Evolutionary conservation across 1,140 invertebrate genomes (phyloP), one percentile per base, ranked within the genome.

Genomic region (Ctenoplectra terminalis): DNA sequence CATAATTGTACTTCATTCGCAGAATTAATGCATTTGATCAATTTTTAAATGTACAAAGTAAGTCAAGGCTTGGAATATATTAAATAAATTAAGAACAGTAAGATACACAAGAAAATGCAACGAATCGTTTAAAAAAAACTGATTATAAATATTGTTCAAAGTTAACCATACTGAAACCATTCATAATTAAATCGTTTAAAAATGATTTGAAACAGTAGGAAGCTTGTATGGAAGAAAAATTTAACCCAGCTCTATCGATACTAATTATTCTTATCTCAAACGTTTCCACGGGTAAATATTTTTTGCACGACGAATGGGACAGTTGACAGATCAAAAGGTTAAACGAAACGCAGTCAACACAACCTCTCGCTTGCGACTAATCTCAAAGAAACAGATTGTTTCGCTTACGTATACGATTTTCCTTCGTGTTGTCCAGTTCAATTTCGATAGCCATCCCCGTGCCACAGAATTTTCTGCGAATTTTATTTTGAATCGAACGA

Each of bases 321-420:
- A 26, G 13, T 61, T 37, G 58, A 63, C 29, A 34, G 34, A 73
- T 63, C n/a, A 31, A 26, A 20, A 80, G 77, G 77, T 80, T 80
- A 73, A 60, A 31, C 23, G 26, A 46, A 31, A 40, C 20, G 31
- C 5, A 8, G 17, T 8, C 2, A 54, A 26, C 1, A 26, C n/a
- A 43, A 11, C 17, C 17, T 29, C 52, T 20, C 17, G 2, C n/a
- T 48, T 48, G 7, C 20, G n/a, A 29, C 26, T 11, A 40, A 56
- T 37, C 52, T 34, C 3, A 50, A 50, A 13, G 34, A 8, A 20
- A 40, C 11, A 5, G 15, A 37, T 15, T 11, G 3, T 43, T 61
- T 67, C 46, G n/a, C 88, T 89, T 87, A 90, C 89, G 50, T 66
- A 87, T 85, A 76, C 81, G 88, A 66, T 90, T 89, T 26, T 88